phyloP scores from a whole-genome alignment of 2,113 vertebrate species.

The Forbesichthys papilliferus region DNA sequence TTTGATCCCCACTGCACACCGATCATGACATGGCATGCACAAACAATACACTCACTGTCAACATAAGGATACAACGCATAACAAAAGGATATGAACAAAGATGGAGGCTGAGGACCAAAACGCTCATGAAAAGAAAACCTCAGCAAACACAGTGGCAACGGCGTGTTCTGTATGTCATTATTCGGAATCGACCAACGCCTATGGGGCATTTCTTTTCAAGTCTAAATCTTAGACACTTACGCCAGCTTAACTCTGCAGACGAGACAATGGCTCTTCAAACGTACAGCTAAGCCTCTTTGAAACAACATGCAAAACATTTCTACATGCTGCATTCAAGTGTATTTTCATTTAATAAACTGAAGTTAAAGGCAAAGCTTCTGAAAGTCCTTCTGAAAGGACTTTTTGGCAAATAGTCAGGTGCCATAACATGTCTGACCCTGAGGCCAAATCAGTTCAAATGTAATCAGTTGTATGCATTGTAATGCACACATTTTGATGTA shows the following conservation, averaged over 20 bases:
- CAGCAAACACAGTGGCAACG: conserved; percentile 53
- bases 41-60: conserved; percentile 53
- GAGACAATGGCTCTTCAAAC: conserved; percentile 56
- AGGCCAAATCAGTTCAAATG: neutral
- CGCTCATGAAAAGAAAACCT: conserved; percentile 40
- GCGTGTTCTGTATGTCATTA: conserved; percentile 65
- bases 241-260: conserved; percentile 44
- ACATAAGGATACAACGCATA: conserved; percentile 31
- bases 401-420: neutral
- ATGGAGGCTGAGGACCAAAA: conserved; percentile 35
- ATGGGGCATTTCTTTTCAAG: conserved; percentile 63
- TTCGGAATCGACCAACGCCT: conserved; percentile 62
- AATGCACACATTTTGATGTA: conserved; percentile 1
- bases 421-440: neutral
- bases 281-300: conserved; percentile 37
- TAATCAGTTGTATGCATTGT: too few relatives aligned
- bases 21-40: conserved; percentile 53
- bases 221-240: conserved; percentile 57
- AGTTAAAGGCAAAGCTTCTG: neutral
- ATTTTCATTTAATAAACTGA: conserved; percentile 27
- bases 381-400: neutral
- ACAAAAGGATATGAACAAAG: conserved; percentile 34
- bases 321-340: conserved; percentile 27
- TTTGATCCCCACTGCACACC: conserved; percentile 59
- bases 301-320: conserved; percentile 46